Percentiles rank a stretch among this genome's conserved stretches.
phyloP scores from a whole-genome alignment of 2,797 vertebrate species.

The Falco novaeseelandiae region DNA sequence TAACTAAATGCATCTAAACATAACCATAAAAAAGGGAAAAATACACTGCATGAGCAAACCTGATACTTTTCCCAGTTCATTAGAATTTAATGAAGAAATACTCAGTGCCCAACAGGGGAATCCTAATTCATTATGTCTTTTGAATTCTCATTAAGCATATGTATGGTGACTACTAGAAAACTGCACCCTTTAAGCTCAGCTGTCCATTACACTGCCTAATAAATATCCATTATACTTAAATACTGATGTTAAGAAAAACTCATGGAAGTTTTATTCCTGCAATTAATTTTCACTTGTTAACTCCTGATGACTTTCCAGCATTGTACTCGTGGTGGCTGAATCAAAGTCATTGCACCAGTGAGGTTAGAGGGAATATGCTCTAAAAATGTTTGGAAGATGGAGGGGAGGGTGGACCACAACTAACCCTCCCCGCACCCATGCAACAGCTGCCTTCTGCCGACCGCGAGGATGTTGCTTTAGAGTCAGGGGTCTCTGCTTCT shows the following conservation, averaged over 20 bases:
- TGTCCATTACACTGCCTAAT: slow-evolving; percentile 9
- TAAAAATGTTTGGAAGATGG: not conserved
- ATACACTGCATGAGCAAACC: slow-evolving; percentile 7
- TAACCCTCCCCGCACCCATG: too few species aligned
- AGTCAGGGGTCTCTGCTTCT: not conserved
- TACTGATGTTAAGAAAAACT: not conserved
- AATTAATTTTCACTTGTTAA: slow-evolving; percentile 25
- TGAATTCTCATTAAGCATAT: slow-evolving; percentile 55
- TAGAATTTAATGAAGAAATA: slow-evolving; percentile 67
- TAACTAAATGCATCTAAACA: slow-evolving; percentile 19
- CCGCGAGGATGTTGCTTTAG: accelerated
- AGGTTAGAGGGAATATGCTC: not conserved
- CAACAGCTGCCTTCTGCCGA: not conserved
- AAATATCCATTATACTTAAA: slow-evolving; percentile 21
- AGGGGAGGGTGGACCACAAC: not conserved
- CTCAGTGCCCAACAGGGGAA: slow-evolving; percentile 51
- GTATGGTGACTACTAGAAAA: slow-evolving; percentile 5
- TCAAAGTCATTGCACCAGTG: not conserved
- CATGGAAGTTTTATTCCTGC: not conserved
- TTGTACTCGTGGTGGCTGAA: not conserved
- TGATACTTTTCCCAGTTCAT: slow-evolving; percentile 47
- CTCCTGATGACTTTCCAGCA: not conserved
- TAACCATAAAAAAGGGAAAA: not conserved
- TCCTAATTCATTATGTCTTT: slow-evolving; percentile 63
- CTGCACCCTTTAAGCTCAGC: not conserved